Evolutionary conservation across 2,113 vertebrate genomes (phyloP), one percentile per base, ranked within the genome.

Genomic region (Pelmatolapia mariae): DNA sequence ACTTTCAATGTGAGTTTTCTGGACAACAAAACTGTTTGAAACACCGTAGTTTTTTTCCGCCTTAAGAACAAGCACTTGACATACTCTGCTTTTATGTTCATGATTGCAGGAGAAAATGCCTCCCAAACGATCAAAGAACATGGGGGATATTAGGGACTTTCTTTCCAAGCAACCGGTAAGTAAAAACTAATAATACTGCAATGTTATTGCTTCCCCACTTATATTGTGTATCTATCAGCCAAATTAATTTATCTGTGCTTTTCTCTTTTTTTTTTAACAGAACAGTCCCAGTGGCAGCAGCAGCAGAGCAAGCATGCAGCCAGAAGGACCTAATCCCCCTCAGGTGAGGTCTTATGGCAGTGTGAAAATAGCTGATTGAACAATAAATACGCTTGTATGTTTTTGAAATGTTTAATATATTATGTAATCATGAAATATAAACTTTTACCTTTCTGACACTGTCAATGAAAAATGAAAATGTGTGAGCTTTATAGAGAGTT

Each of bases 61-160:
- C 9, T 52, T 52, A 52, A 52, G 50, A 52, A 52, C 50, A 52
- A 52, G 4, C 50, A 52, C 50, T 52, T 5, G 50, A 52, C 50
- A 52, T 52, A n/a, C 18, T 52, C 50, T 52, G 50, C 50, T 52
- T 52, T 10, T 52, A 5, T 52, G 50, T 3, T 52, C 50, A 52
- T n/a, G 2, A 52, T 10, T 52, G 1, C 18, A 52, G 50, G 50
- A 52, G 0, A 52, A 52, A 52, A 52, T 52, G 1, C 50, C 50
- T 52, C 18, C 50, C 50, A 52, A 52, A 52, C 18, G 0, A 0
- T 3, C 50, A 52, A 52, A n/a, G 50, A 52, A 52, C 50, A 52
- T 1, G 1, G 8, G 50, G 1, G 50, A 52, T 52, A 52, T 52
- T 52, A 52, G 50, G 50, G 50, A 52, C 8, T 52, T 52, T n/a